Evolutionary conservation across 2,797 vertebrate species (phyloP), one percentile per base, ranked within the genome.

Genomic region (Pipistrellus nathusii): DNA sequence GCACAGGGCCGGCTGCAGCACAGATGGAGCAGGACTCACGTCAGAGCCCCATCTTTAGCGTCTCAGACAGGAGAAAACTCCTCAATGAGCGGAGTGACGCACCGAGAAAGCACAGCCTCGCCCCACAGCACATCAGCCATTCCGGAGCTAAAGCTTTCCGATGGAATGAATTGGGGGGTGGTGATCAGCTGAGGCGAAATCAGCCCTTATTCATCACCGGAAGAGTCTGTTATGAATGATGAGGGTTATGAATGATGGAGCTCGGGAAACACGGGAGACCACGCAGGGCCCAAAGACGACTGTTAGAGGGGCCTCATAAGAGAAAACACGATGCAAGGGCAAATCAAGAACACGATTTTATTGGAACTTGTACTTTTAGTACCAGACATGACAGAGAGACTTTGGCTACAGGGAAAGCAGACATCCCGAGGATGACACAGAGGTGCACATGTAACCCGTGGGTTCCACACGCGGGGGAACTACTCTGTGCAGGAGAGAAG

Each of bases 181-280:
- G 87, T 11, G 69, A 88, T 30, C 78, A 14, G 27, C 77, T 53
- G 78, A 81, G 84, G 73, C 76, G 80, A 77, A 96, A 94, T 88
- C 94, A 96, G 87, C 38, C 32, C 83, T 73, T 78, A 91, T 92
- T 96, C 96, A 84, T 88, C 75, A 18, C 80, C 66, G 0, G 25
- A 66, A 64, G 6, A 41, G 38, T 41, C 38, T 41, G 2, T 81
- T 7, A 25, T 1, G 4, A 38, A 62, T 57, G 92, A 86, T n/a
- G 62, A 41, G 38, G 38, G 2, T 81, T 7, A 25, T 1, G 4
- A 38, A 62, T 57, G 92, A 86, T n/a, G 62, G 62, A 62, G 35
- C 62, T 53, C 59, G 21, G 6, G 4, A 41, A 53, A 86, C 51
- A 15, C 0, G 2, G 76, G 75, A 44, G 44, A 18, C 75, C 66